Percentiles rank a stretch among this genome's conserved stretches.
Conservation (phyloP, 2,888 invertebrate genomes). For the Nematopogon swammerdamellus region DNA sequence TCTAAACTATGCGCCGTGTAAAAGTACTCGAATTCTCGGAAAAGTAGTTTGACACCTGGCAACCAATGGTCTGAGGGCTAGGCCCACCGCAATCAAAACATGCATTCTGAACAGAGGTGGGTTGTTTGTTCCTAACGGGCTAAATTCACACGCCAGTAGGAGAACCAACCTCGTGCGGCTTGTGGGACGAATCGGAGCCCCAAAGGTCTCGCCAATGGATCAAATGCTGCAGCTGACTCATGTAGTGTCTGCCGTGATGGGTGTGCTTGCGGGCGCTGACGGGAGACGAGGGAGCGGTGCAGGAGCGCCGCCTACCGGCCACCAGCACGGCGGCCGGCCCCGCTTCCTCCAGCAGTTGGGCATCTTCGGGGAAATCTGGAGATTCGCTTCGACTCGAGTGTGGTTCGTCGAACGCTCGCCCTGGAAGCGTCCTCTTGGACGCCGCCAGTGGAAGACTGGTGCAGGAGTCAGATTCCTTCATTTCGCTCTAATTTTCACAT, state of each 20-base stretch:
- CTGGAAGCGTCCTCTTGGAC: not conserved
- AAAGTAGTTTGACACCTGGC: too few relatives aligned
- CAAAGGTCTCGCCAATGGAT: slow-evolving; percentile 51
- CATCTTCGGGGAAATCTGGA: slow-evolving; percentile 44
- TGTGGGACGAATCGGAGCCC: slow-evolving; percentile 19
- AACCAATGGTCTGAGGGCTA: too few relatives aligned
- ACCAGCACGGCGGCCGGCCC: slow-evolving; percentile 28
- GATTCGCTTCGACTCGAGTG: slow-evolving; percentile 25
- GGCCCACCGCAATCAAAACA: too few relatives aligned
- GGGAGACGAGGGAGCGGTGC: slow-evolving; percentile 50
- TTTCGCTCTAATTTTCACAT: not conserved
- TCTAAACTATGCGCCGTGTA: too few relatives aligned
- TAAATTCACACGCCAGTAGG: too few relatives aligned
- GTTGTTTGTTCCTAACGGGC: too few relatives aligned
- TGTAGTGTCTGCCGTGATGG: slow-evolving; percentile 34
- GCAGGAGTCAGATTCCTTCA: slow-evolving; percentile 6
- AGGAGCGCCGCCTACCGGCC: slow-evolving; percentile 33
- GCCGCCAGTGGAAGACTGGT: not conserved
- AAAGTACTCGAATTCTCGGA: too few relatives aligned
- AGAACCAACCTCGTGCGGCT: slow-evolving; percentile 4
- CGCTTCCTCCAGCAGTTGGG: slow-evolving; percentile 32
- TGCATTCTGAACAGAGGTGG: too few relatives aligned
- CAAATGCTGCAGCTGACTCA: slow-evolving; percentile 43
- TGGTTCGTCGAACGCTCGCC: slow-evolving; percentile 30
- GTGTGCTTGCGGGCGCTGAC: slow-evolving; percentile 44